These are phyloP conservation scores for Leucoraja ocellata DNA, from an alignment of 2,797 vertebrate genomes.

Conservation along the genomic window DNA sequence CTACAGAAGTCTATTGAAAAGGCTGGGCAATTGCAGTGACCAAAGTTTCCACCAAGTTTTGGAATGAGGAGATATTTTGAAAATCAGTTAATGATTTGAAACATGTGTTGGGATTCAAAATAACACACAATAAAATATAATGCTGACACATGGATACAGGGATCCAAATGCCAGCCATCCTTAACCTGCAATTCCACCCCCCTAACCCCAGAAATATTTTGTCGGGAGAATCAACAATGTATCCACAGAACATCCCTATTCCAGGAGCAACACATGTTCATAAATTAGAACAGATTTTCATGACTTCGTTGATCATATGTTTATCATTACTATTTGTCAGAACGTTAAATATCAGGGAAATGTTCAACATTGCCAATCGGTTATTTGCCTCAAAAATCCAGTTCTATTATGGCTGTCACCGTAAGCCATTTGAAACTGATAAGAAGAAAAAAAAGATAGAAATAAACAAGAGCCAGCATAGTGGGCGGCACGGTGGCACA, in stretches of 20 bases:
- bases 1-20: not conserved
- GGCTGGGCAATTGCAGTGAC: not conserved
- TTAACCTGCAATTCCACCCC: not conserved
- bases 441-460: too few relatives aligned
- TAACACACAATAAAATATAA: not conserved
- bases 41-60: slow-evolving; percentile 5
- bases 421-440: not conserved
- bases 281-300: too few relatives aligned
- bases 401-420: not conserved
- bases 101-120: slow-evolving; percentile 1
- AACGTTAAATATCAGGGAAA: not conserved
- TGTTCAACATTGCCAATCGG: not conserved
- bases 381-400: not conserved
- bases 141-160: not conserved
- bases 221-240: not conserved
- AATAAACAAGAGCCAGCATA: too few relatives aligned
- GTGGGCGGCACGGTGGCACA: too few relatives aligned
- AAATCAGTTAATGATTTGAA: slow-evolving; percentile 22
- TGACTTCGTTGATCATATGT: not conserved
- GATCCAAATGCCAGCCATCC: not conserved
- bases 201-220: not conserved
- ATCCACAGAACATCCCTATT: not conserved
- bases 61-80: not conserved
- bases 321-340: not conserved
- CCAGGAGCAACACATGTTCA: too few relatives aligned